Percentiles rank a stretch among this genome's conserved stretches.
phyloP scores from a whole-genome alignment of 1,140 invertebrate genomes.

The Lethrus apterus region DNA sequence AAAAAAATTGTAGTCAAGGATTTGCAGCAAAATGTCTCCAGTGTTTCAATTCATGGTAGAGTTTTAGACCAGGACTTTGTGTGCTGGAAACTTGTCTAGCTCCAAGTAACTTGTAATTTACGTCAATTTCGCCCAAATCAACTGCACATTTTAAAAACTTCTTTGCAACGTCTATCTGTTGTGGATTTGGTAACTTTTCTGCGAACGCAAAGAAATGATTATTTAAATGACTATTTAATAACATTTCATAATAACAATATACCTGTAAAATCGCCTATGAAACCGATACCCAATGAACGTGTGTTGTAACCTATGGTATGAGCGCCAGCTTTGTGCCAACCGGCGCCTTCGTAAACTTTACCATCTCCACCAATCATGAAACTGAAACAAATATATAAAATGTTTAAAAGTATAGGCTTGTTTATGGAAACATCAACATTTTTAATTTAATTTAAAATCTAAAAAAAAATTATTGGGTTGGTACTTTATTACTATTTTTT shows the following conservation, averaged over 20 bases:
- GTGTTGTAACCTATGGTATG: slow-evolving; percentile 59
- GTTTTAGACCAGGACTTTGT: slow-evolving; percentile 53
- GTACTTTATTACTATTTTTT: too few relatives aligned
- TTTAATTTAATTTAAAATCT: too few relatives aligned
- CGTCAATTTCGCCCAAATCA: slow-evolving; percentile 45
- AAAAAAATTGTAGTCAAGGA: slow-evolving; percentile 18
- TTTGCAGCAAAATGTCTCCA: slow-evolving; percentile 35
- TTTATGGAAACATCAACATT: slow-evolving; percentile 8
- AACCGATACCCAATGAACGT: slow-evolving; percentile 49
- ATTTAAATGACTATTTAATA: neutral
- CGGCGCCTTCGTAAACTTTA: slow-evolving; percentile 65
- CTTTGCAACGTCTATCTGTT: slow-evolving; percentile 50
- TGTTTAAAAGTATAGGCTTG: slow-evolving; percentile 2
- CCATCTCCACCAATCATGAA: slow-evolving; percentile 73
- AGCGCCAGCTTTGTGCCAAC: slow-evolving; percentile 64
- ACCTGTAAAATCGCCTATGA: slow-evolving; percentile 47
- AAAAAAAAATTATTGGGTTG: too few relatives aligned
- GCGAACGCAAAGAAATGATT: slow-evolving; percentile 25
- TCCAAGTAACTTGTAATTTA: slow-evolving; percentile 53
- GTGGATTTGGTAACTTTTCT: slow-evolving; percentile 50
- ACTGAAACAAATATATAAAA: slow-evolving; percentile 41
- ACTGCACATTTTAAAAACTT: slow-evolving; percentile 56
- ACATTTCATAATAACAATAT: slow-evolving; percentile 5
- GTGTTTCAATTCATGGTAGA: slow-evolving; percentile 46
- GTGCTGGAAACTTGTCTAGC: slow-evolving; percentile 53